Evolutionary conservation across 2,113 vertebrate species (phyloP).

Genomic region (Cryptomyrus ogoouensis): DNA sequence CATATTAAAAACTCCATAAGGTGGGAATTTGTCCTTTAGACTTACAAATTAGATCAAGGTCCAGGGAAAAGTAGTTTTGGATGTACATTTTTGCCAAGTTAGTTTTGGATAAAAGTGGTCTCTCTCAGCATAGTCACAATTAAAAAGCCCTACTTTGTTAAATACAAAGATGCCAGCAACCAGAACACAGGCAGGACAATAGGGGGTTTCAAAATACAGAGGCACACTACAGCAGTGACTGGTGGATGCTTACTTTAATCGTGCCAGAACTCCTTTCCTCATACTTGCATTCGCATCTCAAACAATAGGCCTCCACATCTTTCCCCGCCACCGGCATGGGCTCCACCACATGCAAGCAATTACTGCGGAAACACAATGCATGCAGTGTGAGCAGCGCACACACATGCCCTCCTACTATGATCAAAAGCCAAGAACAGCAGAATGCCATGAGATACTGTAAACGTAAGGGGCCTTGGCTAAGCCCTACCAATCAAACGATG

Average conservation of each 20-base stretch:
- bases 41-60: not conserved
- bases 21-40: not conserved
- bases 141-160: not conserved
- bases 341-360: constrained; percentile 91
- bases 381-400: not conserved
- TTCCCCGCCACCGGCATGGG: constrained; percentile 91
- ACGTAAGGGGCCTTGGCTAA: not conserved
- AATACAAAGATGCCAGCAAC: not conserved
- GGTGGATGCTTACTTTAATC: constrained; percentile 72
- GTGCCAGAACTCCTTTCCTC: constrained; percentile 96
- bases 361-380: constrained; percentile 45
- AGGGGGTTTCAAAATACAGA: not conserved
- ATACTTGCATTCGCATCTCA: constrained; percentile 97
- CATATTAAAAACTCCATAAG: not conserved
- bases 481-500: not conserved
- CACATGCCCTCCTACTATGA: not conserved
- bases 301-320: constrained; percentile 93
- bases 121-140: not conserved
- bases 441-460: not conserved
- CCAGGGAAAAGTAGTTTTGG: not conserved
- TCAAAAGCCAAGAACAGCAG: not conserved
- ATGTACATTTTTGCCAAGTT: not conserved
- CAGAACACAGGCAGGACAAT: not conserved
- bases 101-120: not conserved
- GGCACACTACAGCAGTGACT: not conserved